Evolutionary conservation across 2,113 vertebrate genomes (phyloP), one percentile per base, ranked within the genome.

Genomic region (Erythrocercus mccallii): DNA sequence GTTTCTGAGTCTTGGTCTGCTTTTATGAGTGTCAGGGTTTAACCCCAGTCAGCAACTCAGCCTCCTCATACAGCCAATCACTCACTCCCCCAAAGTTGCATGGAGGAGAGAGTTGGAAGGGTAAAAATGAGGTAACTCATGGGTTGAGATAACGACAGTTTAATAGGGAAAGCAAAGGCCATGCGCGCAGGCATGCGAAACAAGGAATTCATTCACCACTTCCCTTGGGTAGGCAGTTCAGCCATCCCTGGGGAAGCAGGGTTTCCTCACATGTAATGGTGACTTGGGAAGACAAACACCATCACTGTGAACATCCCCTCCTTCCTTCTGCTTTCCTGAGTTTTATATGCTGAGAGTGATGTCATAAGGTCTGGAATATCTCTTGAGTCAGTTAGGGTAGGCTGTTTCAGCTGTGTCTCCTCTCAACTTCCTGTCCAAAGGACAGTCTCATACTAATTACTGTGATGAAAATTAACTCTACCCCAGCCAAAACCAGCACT

Each of bases 281-380:
- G 48, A 42, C 23, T 33, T 50, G 47, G 31, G 54, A 86, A 54
- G 47, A 44, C 7, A 24, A 68, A 25, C 42, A 33, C 5, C 5
- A 21, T 33, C 31, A 37, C 22, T 37, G 10, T 0, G 0, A 72
- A 33, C 7, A 42, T n/a, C 5, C 12, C 8, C 21, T 80, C 44
- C 33, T 19, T 51, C 21, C 51, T 51, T 38, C 58, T 45, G 21
- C 38, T 61, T 80, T 23, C 19, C 15, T 9, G 9, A 33, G 11
- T 22, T 54, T 61, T 42, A 33, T 12, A 15, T 21, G 4, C 40
- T 33, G 27, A 33, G 18, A 40, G 13, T 37, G n/a, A 42, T 47
- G 9, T 13, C 22, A 3, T 19, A 16, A 17, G 38, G 10, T 73
- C 35, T 73, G 53, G 60, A 73, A 61, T 28, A 81, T 12, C 27